A percentile compares a stretch with the other conserved stretches of the same genome.
Evolutionary conservation across 2,113 vertebrate genomes (phyloP).

Genomic region (Chionomys nivalis): DNA sequence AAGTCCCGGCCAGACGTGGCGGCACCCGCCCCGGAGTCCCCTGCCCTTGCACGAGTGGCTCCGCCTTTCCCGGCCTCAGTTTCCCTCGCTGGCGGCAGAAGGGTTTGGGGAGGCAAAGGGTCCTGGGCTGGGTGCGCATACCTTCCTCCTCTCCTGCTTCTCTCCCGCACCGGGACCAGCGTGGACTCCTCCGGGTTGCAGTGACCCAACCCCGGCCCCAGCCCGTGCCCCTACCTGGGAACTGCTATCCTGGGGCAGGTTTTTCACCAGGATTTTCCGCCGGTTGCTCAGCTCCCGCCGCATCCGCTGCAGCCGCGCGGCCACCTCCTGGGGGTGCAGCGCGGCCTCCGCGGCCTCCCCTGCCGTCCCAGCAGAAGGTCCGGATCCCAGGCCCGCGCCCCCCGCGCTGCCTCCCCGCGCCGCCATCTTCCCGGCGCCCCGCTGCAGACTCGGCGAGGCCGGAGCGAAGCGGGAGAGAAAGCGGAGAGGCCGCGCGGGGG

Average conservation of each 20-base stretch:
- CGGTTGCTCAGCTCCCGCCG: constrained; percentile 94
- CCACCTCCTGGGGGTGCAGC: constrained; percentile 89
- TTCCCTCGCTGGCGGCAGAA: neutral
- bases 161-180: neutral
- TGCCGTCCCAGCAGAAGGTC: constrained; percentile 44
- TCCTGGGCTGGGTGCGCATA: neutral
- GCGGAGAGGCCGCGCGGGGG: constrained; percentile 46
- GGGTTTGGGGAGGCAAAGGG: neutral
- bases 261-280: constrained; percentile 95
- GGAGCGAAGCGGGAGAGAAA: constrained; percentile 38
- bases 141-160: neutral
- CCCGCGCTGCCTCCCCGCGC: constrained; percentile 40
- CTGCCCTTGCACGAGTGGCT: neutral
- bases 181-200: neutral
- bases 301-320: constrained; percentile 91
- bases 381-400: constrained; percentile 37
- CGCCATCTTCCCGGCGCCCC: constrained; percentile 69
- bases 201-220: neutral
- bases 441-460: constrained; percentile 51
- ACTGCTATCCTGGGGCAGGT: constrained; percentile 93
- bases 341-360: neutral
- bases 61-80: constrained; percentile 33
- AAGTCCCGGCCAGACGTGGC: neutral
- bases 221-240: constrained; percentile 89
- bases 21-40: neutral